Base-by-base conservation (phyloP, 2,113 vertebrate species). In the Limanda limanda region DNA sequence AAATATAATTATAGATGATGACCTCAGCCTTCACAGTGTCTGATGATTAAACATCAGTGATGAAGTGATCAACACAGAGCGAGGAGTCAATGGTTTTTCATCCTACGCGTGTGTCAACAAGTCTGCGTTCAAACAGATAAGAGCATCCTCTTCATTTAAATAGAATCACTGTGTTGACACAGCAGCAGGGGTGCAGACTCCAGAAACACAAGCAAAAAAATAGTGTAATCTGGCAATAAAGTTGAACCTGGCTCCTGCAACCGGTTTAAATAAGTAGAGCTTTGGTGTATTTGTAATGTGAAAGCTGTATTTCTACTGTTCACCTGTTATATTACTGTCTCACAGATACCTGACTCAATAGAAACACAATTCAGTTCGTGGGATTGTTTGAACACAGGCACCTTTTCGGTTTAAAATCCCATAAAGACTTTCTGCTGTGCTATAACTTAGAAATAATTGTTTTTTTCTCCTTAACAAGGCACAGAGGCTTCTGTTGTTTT, bases 391-490 rank as follows among this genome's bases (percentile, higher is more conserved):
- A 40, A 57, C 8, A 42, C 4, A 2, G 23, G 35, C 17, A 23
- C 12, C 17, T 17, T 17, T 48, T 54, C 3, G 5, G n/a, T 65
- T 15, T 25, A n/a, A 65, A 48, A 8, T 20, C 42, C 45, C 14
- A 51, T 15, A 12, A 13, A 51, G 25, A 52, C 64, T 18, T 23
- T 13, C 63, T 51, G 4, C 21, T 51, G 63, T 2, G 21, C 7
- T 23, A 63, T 21, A 62, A 40, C 60, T 42, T 40, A 11, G 61
- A 23, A 63, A 63, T 63, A 63, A 63, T 54, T 54, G 20, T 15
- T 54, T n/a, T 1, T 14, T 13, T 37, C 31, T 27, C 5, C 11
- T 63, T 45, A 23, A 25, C 62, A 45, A 23, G 51, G 51, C n/a
- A 54, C 5, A 10, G 13, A 14, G 45, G 40, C n/a, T 20, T 10